Evolutionary conservation across 2,113 vertebrate species (phyloP).

Genomic region (Microcebus tavaratra): DNA sequence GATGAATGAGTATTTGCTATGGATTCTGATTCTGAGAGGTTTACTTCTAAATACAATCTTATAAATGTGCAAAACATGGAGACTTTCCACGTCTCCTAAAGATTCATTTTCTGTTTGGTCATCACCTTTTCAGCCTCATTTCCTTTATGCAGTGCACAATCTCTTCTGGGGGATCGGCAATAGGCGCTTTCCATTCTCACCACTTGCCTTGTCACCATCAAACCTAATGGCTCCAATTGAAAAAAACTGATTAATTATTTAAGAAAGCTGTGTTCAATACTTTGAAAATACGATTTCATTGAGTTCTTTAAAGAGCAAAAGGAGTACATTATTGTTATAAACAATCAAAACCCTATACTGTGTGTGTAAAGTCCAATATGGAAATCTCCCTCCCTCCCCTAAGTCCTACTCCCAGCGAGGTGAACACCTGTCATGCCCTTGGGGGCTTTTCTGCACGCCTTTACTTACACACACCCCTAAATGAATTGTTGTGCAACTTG

Average conservation of each 20-base stretch:
- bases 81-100: background rate
- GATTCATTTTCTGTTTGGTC: background rate
- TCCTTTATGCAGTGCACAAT: background rate
- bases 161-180: background rate
- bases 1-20: constrained; percentile 28
- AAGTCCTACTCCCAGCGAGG: background rate
- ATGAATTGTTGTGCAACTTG: no score
- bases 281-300: background rate
- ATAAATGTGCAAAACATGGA: background rate
- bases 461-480: background rate
- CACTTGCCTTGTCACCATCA: background rate
- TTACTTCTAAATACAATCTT: constrained; percentile 34
- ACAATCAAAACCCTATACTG: background rate
- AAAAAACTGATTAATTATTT: background rate
- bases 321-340: background rate
- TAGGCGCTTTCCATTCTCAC: background rate
- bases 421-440: background rate
- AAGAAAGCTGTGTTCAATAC: background rate
- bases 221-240: background rate
- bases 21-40: constrained; percentile 20
- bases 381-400: background rate
- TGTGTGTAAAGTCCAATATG: background rate
- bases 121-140: background rate
- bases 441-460: background rate
- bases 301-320: background rate